Conservation (phyloP, 2,888 invertebrate genomes). For the Acanthosepion pharaonis region DNA sequence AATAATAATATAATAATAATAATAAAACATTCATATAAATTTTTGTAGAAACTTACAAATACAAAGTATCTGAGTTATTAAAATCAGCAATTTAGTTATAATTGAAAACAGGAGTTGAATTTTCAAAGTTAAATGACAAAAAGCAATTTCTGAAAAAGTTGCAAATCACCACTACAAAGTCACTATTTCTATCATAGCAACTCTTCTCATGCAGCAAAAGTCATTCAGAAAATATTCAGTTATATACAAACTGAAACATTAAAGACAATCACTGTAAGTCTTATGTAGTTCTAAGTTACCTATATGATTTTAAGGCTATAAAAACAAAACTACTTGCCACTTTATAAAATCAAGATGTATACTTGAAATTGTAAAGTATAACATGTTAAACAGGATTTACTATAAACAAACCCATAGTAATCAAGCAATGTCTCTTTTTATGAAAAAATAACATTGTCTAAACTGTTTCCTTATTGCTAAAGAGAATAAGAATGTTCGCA, state of each 20-base stretch:
- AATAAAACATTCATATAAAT: constrained; percentile 15
- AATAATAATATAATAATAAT: constrained; percentile 40
- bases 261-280: neutral
- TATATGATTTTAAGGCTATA: neutral
- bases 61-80: neutral
- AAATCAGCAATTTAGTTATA: neutral
- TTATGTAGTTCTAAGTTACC: neutral
- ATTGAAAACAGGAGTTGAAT: neutral
- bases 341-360: neutral
- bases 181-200: neutral
- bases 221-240: constrained; percentile 33
- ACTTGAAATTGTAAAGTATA: neutral
- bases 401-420: neutral
- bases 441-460: neutral
- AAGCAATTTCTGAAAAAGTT: constrained; percentile 1
- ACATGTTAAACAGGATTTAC: neutral
- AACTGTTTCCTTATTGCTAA: neutral
- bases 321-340: neutral
- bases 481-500: neutral
- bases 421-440: neutral
- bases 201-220: constrained; percentile 33
- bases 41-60: neutral
- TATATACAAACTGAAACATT: constrained; percentile 12
- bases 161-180: constrained; percentile 33
- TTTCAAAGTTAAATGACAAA: neutral